phyloP scores from a whole-genome alignment of 2,797 vertebrate genomes.

The Epinephelus malabaricus region DNA sequence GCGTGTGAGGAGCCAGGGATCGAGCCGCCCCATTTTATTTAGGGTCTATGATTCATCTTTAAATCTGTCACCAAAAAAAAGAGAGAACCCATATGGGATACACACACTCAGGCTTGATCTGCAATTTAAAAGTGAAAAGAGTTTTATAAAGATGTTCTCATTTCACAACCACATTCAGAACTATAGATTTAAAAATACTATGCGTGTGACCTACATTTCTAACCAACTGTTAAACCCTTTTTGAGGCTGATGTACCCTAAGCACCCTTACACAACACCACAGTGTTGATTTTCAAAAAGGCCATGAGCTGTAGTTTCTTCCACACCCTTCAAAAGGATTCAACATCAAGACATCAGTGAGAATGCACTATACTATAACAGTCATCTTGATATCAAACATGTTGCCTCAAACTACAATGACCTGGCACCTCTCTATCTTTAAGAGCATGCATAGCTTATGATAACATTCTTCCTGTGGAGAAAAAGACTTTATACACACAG shows the following conservation, averaged over 20 bases:
- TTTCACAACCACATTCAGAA: background rate
- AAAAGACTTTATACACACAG: slow-evolving; percentile 7
- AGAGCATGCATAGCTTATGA: background rate
- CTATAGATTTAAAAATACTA: too few relatives aligned
- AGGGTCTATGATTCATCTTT: background rate
- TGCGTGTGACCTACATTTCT: background rate
- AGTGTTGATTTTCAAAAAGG: slow-evolving; percentile 28
- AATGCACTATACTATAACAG: background rate
- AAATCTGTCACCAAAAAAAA: background rate
- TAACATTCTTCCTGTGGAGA: background rate
- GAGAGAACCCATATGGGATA: background rate
- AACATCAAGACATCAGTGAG: slow-evolving; percentile 35
- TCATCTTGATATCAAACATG: slow-evolving; percentile 16
- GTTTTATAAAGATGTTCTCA: background rate
- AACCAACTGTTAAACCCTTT: slow-evolving; percentile 1
- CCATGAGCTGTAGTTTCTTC: slow-evolving; percentile 20
- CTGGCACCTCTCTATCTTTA: background rate
- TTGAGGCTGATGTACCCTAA: slow-evolving; percentile 9
- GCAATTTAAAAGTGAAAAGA: background rate
- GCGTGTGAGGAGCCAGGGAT: too few relatives aligned
- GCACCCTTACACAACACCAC: slow-evolving; percentile 1
- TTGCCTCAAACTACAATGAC: slow-evolving; percentile 38
- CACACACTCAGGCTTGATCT: background rate
- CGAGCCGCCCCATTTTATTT: too few relatives aligned
- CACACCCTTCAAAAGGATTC: slow-evolving; percentile 39